These are phyloP conservation scores for Sebastes wilsoni DNA, from an alignment of 2,797 vertebrate genomes.

Conservation along the genomic window DNA sequence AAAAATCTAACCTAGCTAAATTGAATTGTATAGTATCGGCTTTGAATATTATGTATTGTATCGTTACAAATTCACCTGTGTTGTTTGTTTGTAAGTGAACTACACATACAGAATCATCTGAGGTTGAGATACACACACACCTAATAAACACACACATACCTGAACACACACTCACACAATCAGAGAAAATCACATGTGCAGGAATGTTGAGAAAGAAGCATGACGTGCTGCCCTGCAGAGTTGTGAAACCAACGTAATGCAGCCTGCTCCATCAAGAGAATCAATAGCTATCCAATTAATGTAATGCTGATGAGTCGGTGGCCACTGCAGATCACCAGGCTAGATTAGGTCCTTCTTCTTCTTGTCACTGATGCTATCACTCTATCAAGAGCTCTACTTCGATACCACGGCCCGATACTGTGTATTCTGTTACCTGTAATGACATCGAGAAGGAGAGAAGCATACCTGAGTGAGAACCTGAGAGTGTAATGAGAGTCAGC, in stretches of 20 bases:
- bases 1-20: not conserved
- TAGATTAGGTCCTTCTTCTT: conserved; percentile 36
- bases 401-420: conserved; percentile 20
- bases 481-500: conserved; percentile 55
- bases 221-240: not conserved
- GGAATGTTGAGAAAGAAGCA: not conserved
- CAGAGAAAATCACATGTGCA: not conserved
- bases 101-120: not conserved
- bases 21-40: not conserved
- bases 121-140: not conserved
- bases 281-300: conserved; percentile 58
- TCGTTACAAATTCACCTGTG: not conserved
- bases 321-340: conserved; percentile 18
- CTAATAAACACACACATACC: not conserved
- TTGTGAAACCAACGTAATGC: not conserved
- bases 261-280: not conserved
- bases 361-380: not conserved
- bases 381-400: conserved; percentile 36
- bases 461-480: conserved; percentile 49
- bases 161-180: not conserved
- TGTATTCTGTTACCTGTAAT: conserved; percentile 58
- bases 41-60: not conserved
- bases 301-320: conserved; percentile 42
- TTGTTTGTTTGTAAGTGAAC: not conserved
- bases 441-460: conserved; percentile 13